These are phyloP conservation scores for Ascaphus truei DNA, from an alignment of 2,113 vertebrate species.

Conservation along the genomic window DNA sequence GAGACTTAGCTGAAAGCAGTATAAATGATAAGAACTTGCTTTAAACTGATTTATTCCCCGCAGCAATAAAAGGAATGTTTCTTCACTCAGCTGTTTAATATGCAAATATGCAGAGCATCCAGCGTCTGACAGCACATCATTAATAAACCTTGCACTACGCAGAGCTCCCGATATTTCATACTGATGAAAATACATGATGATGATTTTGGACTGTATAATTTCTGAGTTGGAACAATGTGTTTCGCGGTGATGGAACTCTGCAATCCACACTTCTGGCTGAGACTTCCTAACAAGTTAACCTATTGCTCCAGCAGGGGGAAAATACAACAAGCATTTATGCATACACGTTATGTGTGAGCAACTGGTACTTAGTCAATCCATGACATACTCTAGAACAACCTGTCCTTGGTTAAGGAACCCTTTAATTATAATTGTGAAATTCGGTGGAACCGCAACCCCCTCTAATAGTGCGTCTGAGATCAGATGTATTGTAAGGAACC, in stretches of 20 bases:
- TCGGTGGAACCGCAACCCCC: too few relatives aligned
- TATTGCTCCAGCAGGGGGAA: slow-evolving; percentile 29
- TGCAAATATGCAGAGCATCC: slow-evolving; percentile 99
- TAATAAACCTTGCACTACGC: slow-evolving; percentile 96
- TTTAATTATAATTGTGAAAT: too few relatives aligned
- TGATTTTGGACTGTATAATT: slow-evolving; percentile 95
- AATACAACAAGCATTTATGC: too few relatives aligned
- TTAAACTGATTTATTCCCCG: slow-evolving; percentile 98
- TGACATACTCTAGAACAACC: too few relatives aligned
- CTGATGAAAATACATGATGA: slow-evolving; percentile 99
- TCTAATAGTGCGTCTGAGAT: too few relatives aligned
- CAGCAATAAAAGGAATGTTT: slow-evolving; percentile 93
- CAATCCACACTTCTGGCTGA: slow-evolving; percentile 44
- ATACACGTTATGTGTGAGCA: too few relatives aligned
- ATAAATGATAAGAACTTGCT: slow-evolving; percentile 92
- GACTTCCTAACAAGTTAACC: slow-evolving; percentile 44
- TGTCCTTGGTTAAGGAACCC: too few relatives aligned
- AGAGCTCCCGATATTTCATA: slow-evolving; percentile 93
- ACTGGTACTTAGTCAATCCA: too few relatives aligned
- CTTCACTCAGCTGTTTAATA: slow-evolving; percentile 96
- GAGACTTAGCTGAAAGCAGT: slow-evolving; percentile 88
- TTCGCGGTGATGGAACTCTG: slow-evolving; percentile 64
- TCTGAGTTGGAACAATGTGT: slow-evolving; percentile 79
- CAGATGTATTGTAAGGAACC: too few relatives aligned
- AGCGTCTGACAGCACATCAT: slow-evolving; percentile 93